Evolutionary conservation across 2,888 invertebrate genomes (phyloP).

Genomic region (Hypomecis punctinalis): DNA sequence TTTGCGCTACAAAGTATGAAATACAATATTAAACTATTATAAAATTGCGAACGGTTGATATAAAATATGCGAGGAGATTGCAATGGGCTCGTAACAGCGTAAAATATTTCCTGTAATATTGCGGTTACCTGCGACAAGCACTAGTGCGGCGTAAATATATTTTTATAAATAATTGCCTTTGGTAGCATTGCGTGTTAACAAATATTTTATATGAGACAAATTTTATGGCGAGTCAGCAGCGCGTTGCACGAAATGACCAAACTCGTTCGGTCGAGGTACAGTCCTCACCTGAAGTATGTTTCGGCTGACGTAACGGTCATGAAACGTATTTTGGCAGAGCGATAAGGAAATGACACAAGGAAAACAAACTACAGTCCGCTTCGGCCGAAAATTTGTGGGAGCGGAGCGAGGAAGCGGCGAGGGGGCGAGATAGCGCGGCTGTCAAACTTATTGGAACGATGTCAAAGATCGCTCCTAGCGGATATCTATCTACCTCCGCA

Average conservation of each 20-base stretch:
- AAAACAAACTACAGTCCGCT: slow-evolving; percentile 82
- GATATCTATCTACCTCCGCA: slow-evolving; percentile 70
- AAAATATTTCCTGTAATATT: slow-evolving; percentile 74
- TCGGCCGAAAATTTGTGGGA: slow-evolving; percentile 78
- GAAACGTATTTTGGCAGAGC: slow-evolving; percentile 84
- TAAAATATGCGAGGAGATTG: slow-evolving; percentile 61
- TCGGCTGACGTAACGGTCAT: slow-evolving; percentile 81
- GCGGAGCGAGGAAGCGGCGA: slow-evolving; percentile 41
- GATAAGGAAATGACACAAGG: slow-evolving; percentile 85
- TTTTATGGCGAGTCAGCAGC: slow-evolving; percentile 19
- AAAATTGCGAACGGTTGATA: slow-evolving; percentile 60
- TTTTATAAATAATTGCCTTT: slow-evolving; percentile 52
- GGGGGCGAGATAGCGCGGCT: slow-evolving; percentile 60
- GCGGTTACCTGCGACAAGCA: slow-evolving; percentile 72
- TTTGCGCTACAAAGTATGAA: slow-evolving; percentile 44
- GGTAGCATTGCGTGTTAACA: slow-evolving; percentile 30
- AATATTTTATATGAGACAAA: slow-evolving; percentile 32
- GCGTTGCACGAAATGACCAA: slow-evolving; percentile 56
- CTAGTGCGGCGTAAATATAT: slow-evolving; percentile 68
- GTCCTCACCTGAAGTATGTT: slow-evolving; percentile 81
- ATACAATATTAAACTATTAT: slow-evolving; percentile 58
- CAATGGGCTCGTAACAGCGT: slow-evolving; percentile 64
- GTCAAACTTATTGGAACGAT: slow-evolving; percentile 80
- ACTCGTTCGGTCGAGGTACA: slow-evolving; percentile 58
- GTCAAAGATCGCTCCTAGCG: slow-evolving; percentile 74